Conservation (phyloP, 2,113 vertebrate species). For the Zingel zingel region DNA sequence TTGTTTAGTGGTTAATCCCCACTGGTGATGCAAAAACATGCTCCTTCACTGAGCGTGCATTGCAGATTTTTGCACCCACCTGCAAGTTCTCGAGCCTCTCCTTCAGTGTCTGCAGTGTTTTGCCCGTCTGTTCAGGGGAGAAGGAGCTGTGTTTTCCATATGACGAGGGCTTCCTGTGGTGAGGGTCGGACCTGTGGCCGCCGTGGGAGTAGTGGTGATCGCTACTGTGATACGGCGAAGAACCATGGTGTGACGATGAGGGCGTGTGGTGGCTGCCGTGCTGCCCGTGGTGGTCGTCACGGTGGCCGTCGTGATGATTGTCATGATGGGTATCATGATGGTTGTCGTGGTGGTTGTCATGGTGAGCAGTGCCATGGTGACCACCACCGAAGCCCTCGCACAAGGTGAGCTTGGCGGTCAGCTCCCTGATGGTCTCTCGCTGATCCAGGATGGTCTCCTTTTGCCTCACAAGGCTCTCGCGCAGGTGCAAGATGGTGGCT, state of each 20-base stretch:
- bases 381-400: slow-evolving; percentile 83
- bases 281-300: slow-evolving; percentile 64
- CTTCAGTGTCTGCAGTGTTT: slow-evolving; percentile 86
- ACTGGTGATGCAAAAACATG: not conserved
- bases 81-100: slow-evolving; percentile 87
- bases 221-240: slow-evolving; percentile 54
- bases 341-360: slow-evolving; percentile 64
- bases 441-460: slow-evolving; percentile 89
- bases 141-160: slow-evolving; percentile 74
- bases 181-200: slow-evolving; percentile 68
- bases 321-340: slow-evolving; percentile 54
- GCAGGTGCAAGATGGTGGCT: slow-evolving; percentile 86
- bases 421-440: slow-evolving; percentile 87
- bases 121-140: slow-evolving; percentile 83
- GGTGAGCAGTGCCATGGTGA: slow-evolving; percentile 68
- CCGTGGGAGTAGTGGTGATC: slow-evolving; percentile 75
- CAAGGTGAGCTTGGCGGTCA: slow-evolving; percentile 87
- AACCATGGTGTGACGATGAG: slow-evolving; percentile 51
- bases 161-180: slow-evolving; percentile 68
- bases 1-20: too few relatives aligned
- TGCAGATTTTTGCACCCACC: slow-evolving; percentile 66
- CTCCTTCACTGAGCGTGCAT: not conserved
- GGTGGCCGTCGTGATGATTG: slow-evolving; percentile 55
- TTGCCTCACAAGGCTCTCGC: slow-evolving; percentile 87
- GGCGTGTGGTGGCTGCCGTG: slow-evolving; percentile 58